Evolutionary conservation across 2,888 invertebrate species (phyloP).

Genomic region (Stramonita haemastoma): DNA sequence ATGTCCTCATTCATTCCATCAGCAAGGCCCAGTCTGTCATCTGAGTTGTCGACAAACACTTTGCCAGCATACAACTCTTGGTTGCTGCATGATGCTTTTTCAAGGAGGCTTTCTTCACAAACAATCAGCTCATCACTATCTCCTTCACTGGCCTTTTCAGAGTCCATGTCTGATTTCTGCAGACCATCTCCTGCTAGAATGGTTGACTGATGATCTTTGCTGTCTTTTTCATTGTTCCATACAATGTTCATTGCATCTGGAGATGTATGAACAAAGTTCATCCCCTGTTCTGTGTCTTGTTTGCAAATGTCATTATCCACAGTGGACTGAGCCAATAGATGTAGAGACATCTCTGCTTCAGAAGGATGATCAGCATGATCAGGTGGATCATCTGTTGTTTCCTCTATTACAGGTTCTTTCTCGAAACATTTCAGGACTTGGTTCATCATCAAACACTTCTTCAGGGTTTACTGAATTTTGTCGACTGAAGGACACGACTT

Average conservation of each 20-base stretch:
- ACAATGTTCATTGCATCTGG: background rate
- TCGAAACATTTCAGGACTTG: background rate
- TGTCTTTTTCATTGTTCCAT: background rate
- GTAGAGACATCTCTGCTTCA: background rate
- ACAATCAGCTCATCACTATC: background rate
- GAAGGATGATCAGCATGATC: background rate
- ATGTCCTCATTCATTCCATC: background rate
- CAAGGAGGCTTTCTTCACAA: background rate
- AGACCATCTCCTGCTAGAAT: background rate
- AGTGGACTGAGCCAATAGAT: background rate
- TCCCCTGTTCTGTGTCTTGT: background rate
- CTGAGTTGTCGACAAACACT: background rate
- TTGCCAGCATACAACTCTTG: background rate
- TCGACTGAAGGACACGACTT: conserved; percentile 34
- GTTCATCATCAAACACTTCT: background rate
- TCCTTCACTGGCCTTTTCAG: too few relatives aligned
- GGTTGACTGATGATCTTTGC: background rate
- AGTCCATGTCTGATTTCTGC: background rate
- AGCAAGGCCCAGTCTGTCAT: background rate
- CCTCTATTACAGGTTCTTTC: background rate
- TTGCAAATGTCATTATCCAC: background rate
- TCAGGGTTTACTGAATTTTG: conserved; percentile 19
- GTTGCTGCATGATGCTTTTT: background rate
- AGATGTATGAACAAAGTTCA: background rate
- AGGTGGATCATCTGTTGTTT: background rate